Evolutionary conservation across 1,140 invertebrate species (phyloP).

Genomic region (Drosophila azteca): DNA sequence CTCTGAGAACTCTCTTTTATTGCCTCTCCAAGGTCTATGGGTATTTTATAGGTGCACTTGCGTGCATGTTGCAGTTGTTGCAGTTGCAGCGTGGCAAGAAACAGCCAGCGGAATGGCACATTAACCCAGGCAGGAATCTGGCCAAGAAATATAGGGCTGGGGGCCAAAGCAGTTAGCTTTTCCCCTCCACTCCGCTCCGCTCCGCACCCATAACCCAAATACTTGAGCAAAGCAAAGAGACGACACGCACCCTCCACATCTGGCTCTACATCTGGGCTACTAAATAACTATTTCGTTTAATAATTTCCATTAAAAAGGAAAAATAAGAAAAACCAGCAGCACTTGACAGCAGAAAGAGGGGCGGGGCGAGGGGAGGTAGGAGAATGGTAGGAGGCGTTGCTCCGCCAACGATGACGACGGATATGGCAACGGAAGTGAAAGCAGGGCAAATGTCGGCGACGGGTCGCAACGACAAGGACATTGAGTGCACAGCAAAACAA

Average conservation of each 20-base stretch:
- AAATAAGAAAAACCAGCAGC: slow-evolving; percentile 12
- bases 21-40: slow-evolving; percentile 1
- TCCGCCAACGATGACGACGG: slow-evolving; percentile 25
- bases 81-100: slow-evolving; percentile 10
- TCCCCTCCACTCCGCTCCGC: not conserved
- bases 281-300: slow-evolving; percentile 60
- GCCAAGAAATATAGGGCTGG: slow-evolving; percentile 5
- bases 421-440: slow-evolving; percentile 69
- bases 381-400: too few species aligned
- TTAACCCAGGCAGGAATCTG: slow-evolving; percentile 33
- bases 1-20: not conserved
- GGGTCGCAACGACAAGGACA: slow-evolving; percentile 52
- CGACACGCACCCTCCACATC: slow-evolving; percentile 43
- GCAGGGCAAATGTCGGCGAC: slow-evolving; percentile 63
- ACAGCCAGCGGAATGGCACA: slow-evolving; percentile 49
- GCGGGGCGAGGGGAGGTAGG: too few species aligned
- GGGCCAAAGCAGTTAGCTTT: slow-evolving; percentile 15
- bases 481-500: slow-evolving; percentile 37
- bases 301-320: slow-evolving; percentile 41
- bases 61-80: slow-evolving; percentile 41
- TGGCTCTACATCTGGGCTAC: slow-evolving; percentile 4
- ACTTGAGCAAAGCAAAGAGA: slow-evolving; percentile 19
- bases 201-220: slow-evolving; percentile 14
- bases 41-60: slow-evolving; percentile 38
- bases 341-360: slow-evolving; percentile 28